A percentile compares a stretch with the other conserved stretches of the same genome.
Conservation (phyloP, 2,113 vertebrate genomes). For the Scalopus aquaticus region DNA sequence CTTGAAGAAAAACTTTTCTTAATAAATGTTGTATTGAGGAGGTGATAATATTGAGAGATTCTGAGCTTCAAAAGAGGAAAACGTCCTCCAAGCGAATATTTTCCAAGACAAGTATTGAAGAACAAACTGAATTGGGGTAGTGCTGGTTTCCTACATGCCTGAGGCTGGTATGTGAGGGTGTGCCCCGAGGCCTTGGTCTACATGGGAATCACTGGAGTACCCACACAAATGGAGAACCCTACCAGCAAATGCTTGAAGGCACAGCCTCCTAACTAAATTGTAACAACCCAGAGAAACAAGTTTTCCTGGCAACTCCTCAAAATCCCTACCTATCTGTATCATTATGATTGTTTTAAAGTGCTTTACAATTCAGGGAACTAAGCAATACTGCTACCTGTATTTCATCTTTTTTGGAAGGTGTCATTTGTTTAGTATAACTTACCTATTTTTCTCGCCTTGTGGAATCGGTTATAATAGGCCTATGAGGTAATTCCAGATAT, state of each 20-base stretch:
- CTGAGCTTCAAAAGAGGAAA: background rate
- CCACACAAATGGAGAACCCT: background rate
- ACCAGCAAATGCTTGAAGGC: background rate
- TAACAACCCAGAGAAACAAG: background rate
- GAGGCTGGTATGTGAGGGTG: background rate
- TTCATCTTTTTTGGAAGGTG: background rate
- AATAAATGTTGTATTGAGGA: background rate
- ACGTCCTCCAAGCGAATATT: background rate
- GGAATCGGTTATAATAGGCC: background rate
- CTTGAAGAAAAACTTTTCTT: background rate
- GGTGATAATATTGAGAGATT: background rate
- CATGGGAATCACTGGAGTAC: background rate
- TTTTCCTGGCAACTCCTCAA: background rate
- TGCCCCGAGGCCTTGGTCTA: background rate
- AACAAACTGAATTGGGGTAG: background rate
- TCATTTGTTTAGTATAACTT: background rate
- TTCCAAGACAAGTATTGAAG: too few species aligned
- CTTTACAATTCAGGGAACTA: background rate
- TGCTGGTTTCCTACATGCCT: background rate
- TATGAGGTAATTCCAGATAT: background rate
- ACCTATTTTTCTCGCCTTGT: background rate
- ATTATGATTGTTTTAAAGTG: background rate
- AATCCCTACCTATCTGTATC: background rate
- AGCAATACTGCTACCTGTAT: background rate
- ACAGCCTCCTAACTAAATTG: background rate